phyloP scores from a whole-genome alignment of 2,888 invertebrate species.

The Hololepta plana region DNA sequence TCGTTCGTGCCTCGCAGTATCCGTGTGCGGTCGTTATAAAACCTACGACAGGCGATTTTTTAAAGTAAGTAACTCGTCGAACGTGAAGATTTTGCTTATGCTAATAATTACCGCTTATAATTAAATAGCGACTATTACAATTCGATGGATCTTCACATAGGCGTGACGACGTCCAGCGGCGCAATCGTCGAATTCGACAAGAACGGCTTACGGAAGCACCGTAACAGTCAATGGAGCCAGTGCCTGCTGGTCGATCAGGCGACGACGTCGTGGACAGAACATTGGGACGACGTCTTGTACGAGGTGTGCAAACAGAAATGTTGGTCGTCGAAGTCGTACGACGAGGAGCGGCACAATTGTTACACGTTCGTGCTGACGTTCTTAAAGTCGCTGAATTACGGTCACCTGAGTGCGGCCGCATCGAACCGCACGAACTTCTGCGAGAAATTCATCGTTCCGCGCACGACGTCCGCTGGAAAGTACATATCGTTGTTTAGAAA shows the following conservation, averaged over 20 bases:
- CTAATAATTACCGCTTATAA: constrained; percentile 4
- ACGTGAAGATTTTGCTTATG: constrained; percentile 2
- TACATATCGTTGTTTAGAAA: constrained; percentile 69
- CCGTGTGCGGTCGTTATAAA: constrained; percentile 70
- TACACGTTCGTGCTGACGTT: constrained; percentile 74
- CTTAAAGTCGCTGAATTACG: constrained; percentile 51
- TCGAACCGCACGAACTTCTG: constrained; percentile 52
- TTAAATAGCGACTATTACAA: constrained; percentile 56
- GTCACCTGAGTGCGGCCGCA: constrained; percentile 49
- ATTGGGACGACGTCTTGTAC: constrained; percentile 46
- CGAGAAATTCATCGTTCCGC: constrained; percentile 62
- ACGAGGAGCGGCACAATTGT: constrained; percentile 65
- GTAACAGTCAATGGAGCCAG: constrained; percentile 41
- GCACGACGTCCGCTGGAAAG: constrained; percentile 66
- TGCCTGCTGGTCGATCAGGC: constrained; percentile 50
- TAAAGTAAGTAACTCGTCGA: constrained; percentile 43
- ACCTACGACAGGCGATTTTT: constrained; percentile 74
- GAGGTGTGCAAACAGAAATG: constrained; percentile 41
- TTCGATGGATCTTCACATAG: constrained; percentile 76
- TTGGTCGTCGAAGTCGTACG: constrained; percentile 53
- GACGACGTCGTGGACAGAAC: constrained; percentile 43
- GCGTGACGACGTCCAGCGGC: constrained; percentile 67
- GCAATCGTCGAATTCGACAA: constrained; percentile 72
- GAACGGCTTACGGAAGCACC: constrained; percentile 45
- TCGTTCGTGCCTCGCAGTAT: constrained; percentile 61